Percentiles rank a stretch among this genome's conserved stretches.
Conservation (phyloP, 2,888 invertebrate genomes). For the Colletes collaris region DNA sequence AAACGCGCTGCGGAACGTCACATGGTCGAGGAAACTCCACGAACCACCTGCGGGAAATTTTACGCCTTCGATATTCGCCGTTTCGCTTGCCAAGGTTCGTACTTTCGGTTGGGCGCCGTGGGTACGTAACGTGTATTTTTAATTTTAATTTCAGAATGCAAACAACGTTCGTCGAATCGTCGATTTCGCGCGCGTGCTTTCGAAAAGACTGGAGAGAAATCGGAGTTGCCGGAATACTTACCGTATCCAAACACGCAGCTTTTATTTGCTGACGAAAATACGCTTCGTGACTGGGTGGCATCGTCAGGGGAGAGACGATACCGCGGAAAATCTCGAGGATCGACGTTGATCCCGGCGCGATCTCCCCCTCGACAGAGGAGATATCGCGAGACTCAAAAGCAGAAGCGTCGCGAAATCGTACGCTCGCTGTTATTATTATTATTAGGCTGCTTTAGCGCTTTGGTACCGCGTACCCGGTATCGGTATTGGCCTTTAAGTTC, state of each 20-base stretch:
- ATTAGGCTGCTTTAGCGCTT: neutral
- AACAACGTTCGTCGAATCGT: no score
- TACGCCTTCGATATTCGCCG: conserved; percentile 23
- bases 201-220: no score
- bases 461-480: neutral
- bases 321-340: conserved; percentile 31
- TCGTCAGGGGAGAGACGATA: conserved; percentile 16
- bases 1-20: conserved; percentile 52
- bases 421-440: neutral
- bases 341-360: conserved; percentile 19
- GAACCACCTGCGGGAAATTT: conserved; percentile 32
- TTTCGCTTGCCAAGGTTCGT: no score
- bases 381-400: conserved; percentile 15
- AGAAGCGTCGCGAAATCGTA: conserved; percentile 13
- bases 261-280: conserved; percentile 38
- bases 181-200: no score
- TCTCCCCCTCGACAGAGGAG: conserved; percentile 19
- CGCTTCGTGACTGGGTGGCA: conserved; percentile 37
- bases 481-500: no score
- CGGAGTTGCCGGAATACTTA: neutral
- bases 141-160: no score
- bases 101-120: no score
- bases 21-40: conserved; percentile 25
- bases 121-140: no score
- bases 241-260: conserved; percentile 27